A percentile compares a stretch with the other conserved stretches of the same genome.
Evolutionary conservation across 1,140 invertebrate species (phyloP).

Genomic region (Diorhabda sublineata): DNA sequence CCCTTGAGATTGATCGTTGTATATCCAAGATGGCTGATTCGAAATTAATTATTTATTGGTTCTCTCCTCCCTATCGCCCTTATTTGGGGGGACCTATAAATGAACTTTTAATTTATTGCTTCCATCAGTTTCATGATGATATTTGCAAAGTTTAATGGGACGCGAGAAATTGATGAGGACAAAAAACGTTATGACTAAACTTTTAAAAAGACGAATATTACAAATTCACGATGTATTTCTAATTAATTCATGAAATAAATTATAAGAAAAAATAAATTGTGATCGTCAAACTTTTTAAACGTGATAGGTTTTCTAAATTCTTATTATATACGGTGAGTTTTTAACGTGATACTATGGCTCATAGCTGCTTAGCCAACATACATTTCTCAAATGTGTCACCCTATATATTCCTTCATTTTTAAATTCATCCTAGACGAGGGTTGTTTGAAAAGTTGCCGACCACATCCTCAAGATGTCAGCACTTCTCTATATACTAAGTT

Average conservation of each 20-base stretch:
- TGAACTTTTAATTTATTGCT: conserved; percentile 3
- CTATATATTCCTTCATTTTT: too few species aligned
- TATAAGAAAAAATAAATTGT: background rate
- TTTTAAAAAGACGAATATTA: background rate
- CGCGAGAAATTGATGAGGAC: background rate
- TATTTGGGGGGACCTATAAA: conserved; percentile 1
- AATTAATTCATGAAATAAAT: background rate
- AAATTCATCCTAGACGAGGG: too few species aligned
- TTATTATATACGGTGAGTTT: too few species aligned
- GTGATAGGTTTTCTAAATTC: too few species aligned
- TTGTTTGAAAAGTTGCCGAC: too few species aligned
- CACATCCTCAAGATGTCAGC: too few species aligned
- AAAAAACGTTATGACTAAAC: background rate
- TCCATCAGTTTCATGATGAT: conserved; percentile 2
- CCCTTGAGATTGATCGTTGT: conserved; percentile 1
- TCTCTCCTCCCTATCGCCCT: conserved; percentile 1
- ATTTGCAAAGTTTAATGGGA: conserved; percentile 2
- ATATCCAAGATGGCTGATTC: conserved; percentile 1
- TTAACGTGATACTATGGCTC: too few species aligned
- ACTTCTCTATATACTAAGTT: too few species aligned
- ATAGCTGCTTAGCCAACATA: too few species aligned
- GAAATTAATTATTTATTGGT: conserved; percentile 3
- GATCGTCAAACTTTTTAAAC: too few species aligned
- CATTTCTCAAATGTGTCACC: too few species aligned
- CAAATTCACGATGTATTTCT: background rate